These are phyloP conservation scores for Zosterops japonicus DNA, from an alignment of 2,113 vertebrate genomes.

Conservation along the genomic window DNA sequence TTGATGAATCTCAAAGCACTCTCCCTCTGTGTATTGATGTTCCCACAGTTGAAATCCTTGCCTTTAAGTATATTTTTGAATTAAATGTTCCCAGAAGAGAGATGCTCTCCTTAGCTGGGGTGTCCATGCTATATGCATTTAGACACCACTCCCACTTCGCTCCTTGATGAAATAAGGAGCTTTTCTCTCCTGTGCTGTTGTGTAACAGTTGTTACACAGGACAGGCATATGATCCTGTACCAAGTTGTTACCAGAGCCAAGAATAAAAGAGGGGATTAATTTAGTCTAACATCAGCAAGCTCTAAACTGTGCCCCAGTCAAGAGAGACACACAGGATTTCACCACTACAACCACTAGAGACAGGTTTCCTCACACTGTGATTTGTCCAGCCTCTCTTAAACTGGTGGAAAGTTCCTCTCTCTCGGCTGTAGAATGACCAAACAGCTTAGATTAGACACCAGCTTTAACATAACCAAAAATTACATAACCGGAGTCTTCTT, in stretches of 20 bases:
- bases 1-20: neutral
- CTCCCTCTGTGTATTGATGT: neutral
- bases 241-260: neutral
- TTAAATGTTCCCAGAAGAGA: neutral
- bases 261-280: neutral
- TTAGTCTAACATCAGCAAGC: neutral
- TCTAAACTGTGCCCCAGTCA: neutral
- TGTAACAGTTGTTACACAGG: neutral
- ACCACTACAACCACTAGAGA: neutral
- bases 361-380: accelerated
- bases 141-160: neutral
- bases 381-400: neutral
- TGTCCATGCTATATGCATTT: neutral
- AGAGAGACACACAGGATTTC: neutral
- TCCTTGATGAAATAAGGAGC: neutral
- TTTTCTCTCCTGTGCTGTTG: neutral
- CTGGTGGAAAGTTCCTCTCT: neutral
- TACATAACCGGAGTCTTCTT: neutral
- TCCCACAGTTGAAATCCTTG: neutral
- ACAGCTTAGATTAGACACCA: neutral
- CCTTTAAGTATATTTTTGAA: neutral
- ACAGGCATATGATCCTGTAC: neutral
- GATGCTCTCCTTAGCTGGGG: neutral
- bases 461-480: neutral
- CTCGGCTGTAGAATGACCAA: neutral